Conservation (phyloP, 2,888 invertebrate genomes). For the Dermolepida albohirtum region DNA sequence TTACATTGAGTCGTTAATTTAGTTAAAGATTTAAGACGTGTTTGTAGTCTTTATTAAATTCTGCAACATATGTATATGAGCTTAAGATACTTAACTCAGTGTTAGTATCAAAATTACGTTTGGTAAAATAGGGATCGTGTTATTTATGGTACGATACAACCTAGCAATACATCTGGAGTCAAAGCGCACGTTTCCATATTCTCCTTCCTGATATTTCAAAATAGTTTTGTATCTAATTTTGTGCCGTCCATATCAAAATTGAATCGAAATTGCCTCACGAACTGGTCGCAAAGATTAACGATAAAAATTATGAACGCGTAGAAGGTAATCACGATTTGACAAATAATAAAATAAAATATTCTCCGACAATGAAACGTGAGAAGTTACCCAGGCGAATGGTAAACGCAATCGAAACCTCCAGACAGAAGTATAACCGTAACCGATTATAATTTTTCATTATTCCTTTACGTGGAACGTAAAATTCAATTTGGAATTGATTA, state of each 20-base stretch:
- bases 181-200: no score
- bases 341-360: conserved; percentile 26
- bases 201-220: conserved; percentile 2
- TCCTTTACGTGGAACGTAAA: conserved; percentile 15
- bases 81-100: no score
- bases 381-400: conserved; percentile 8
- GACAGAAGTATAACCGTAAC: not conserved
- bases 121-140: no score
- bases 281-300: conserved; percentile 10
- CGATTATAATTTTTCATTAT: conserved; percentile 21
- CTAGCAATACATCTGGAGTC: no score
- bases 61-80: no score
- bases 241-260: not conserved
- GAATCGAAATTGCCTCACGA: conserved; percentile 12
- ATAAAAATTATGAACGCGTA: conserved; percentile 3
- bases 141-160: no score
- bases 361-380: not conserved
- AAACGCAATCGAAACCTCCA: not conserved
- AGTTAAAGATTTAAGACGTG: no score
- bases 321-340: conserved; percentile 21
- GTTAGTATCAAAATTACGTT: no score
- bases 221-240: conserved; percentile 20
- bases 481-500: conserved; percentile 25
- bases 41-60: no score
- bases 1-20: no score